Evolutionary conservation across 2,797 vertebrate species (phyloP).

Genomic region (Avahi laniger): DNA sequence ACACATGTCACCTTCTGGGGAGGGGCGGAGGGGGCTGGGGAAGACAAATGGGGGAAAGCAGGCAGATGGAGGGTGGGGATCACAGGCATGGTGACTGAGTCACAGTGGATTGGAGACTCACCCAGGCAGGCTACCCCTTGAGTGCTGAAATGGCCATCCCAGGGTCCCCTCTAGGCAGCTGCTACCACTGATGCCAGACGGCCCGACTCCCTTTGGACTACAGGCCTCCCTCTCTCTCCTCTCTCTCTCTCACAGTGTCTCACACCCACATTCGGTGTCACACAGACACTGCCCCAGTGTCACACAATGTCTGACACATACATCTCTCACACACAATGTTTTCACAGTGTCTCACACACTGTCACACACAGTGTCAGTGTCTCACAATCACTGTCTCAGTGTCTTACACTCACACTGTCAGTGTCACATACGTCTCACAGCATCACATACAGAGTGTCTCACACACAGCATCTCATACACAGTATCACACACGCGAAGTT

Average conservation of each 20-base stretch:
- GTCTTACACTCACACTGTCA: not conserved
- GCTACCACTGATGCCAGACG: not conserved
- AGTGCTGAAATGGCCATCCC: not conserved
- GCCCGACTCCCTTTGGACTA: not conserved
- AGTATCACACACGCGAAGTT: not conserved
- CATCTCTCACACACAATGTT: not conserved
- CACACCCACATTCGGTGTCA: not conserved
- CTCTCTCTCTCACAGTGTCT: not conserved
- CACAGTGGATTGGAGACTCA: conserved; percentile 58
- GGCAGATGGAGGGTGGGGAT: conserved; percentile 77
- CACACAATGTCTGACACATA: not conserved
- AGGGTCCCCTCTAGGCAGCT: conserved; percentile 8
- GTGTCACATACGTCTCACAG: too few relatives aligned
- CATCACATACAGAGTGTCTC: not conserved
- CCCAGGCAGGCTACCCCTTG: conserved; percentile 10
- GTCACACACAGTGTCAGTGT: not conserved
- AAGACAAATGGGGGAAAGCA: conserved; percentile 88
- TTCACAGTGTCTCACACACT: not conserved
- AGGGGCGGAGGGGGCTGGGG: conserved; percentile 97
- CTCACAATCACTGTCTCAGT: not conserved
- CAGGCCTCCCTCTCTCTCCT: not conserved
- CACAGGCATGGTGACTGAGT: conserved; percentile 23
- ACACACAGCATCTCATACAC: not conserved
- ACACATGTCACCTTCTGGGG: conserved; percentile 96
- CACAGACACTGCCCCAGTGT: not conserved